Base-by-base conservation (phyloP, 2,113 vertebrate species). In the Syngnathus floridae region DNA sequence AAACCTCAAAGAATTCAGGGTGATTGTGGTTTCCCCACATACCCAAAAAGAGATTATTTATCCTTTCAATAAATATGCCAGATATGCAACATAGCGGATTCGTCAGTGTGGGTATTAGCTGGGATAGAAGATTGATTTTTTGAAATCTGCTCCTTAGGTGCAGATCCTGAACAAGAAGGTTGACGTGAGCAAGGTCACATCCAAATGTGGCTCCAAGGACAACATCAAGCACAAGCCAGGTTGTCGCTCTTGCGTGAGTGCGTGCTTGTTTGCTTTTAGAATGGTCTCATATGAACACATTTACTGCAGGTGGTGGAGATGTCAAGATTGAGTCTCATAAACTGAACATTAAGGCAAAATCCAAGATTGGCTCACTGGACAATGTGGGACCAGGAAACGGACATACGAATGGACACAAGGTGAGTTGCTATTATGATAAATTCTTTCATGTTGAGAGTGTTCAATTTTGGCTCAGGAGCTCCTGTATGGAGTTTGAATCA, bases 101-200 rank as follows among this genome's bases (percentile, higher is more conserved):
- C 49, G 43, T 51, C 16, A 38, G 16, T 35, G 19, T 55, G 36
- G 22, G 22, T 51, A 52, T 52, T 52, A 19, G 35, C 46, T 46
- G 57, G 14, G 9, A 51, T 21, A 4, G 21, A 69, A 0, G 63
- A 19, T 38, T 19, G 43, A 51, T 75, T 21, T 46, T 21, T 56
- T 22, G 7, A 12, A 21, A 2, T 36, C 43, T 66, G 17, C 49
- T 56, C 13, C 37, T 13, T 61, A 99, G 97, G 92, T 99, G 81
- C 95, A 98, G 88, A 99, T 99, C 85, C 90, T 93, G 77, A 96
- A 88, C 85, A 96, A 93, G 87, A 99, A 98, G 70, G 92, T 96
- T 0, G 95, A 99, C 64, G 73, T 97, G 67, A 97, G 95, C 75
- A 98, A 95, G 82, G 93, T 96, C 79, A 93, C 94, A 1, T 92